Evolutionary conservation across 2,113 vertebrate species (phyloP), one percentile per base, ranked within the genome.

Genomic region (Ornithorhynchus anatinus): DNA sequence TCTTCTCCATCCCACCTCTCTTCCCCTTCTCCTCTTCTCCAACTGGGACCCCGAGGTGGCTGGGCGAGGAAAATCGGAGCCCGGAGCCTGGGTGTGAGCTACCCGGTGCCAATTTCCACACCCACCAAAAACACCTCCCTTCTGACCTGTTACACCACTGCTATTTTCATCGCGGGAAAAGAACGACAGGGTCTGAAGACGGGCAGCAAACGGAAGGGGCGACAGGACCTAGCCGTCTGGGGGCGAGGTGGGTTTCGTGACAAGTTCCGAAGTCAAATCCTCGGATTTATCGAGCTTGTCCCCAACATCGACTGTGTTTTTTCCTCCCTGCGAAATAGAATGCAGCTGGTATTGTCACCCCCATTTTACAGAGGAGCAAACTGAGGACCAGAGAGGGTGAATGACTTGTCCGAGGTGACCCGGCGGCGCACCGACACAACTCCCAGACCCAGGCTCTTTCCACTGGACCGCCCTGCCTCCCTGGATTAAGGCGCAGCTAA

Each of bases 51-150:
- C 76, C 69, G 45, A 69, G 50, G 80, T 54, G 71, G 84, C 74
- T 79, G 51, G 69, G 54, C 53, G 48, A 65, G 71, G 63, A 72
- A 85, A 88, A 79, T 68, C 22, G 47, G 0, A 77, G 73, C 73
- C 57, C 76, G 79, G 67, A 88, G 82, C 66, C 59, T 60, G 44
- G 68, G 77, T 75, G 86, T 0, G 57, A 75, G 42, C 67, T 87
- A 81, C 81, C 59, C 37, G 22, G 15, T 68, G 72, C 77, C 37
- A 63, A 43, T 59, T 67, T 65, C 63, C 0, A 31, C 65, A 47
- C 20, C 33, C 37, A 63, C 50, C 83, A 82, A 88, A 78, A 68
- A 60, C 40, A 77, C 86, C 81, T 87, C 81, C 78, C 72, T 85
- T 77, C 82, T 79, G 77, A 69, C 69, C 84, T 68, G 67, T 77